phyloP scores from a whole-genome alignment of 2,888 invertebrate genomes.

The Vesta saturnalis region DNA sequence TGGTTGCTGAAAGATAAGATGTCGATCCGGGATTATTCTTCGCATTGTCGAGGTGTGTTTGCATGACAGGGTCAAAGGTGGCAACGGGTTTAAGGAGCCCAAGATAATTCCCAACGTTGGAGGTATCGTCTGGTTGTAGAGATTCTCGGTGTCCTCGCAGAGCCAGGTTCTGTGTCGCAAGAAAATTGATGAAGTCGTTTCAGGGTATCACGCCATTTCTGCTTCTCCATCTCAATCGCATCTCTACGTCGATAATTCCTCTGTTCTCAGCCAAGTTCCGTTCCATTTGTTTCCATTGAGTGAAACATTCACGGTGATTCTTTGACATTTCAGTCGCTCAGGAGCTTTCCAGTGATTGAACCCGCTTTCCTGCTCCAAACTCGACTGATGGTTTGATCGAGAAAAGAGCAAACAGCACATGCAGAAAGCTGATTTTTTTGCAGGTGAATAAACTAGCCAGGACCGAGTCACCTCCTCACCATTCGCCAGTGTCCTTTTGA shows the following conservation, averaged over 20 bases:
- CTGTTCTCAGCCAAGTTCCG: not conserved
- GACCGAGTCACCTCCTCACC: not conserved
- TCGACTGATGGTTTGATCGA: not conserved
- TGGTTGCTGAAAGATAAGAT: not conserved
- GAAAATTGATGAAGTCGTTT: not conserved
- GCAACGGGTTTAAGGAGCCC: not conserved
- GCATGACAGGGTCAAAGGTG: constrained; percentile 1
- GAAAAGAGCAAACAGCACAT: not conserved
- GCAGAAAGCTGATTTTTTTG: not conserved
- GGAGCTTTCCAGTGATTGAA: not conserved
- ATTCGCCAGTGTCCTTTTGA: not conserved
- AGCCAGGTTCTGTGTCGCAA: not conserved
- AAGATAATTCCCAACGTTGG: not conserved
- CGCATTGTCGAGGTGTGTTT: not conserved
- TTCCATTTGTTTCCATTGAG: not conserved
- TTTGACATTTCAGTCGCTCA: not conserved
- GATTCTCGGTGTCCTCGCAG: not conserved
- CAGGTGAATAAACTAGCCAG: not conserved
- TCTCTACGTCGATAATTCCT: not conserved
- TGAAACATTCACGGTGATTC: not conserved
- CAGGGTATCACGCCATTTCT: not conserved
- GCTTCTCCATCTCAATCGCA: not conserved
- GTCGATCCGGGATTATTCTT: not conserved
- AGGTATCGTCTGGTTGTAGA: not conserved
- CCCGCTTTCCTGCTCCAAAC: not conserved